Conservation (phyloP, 2,888 invertebrate species). For the Scaptomyza polygonia region DNA sequence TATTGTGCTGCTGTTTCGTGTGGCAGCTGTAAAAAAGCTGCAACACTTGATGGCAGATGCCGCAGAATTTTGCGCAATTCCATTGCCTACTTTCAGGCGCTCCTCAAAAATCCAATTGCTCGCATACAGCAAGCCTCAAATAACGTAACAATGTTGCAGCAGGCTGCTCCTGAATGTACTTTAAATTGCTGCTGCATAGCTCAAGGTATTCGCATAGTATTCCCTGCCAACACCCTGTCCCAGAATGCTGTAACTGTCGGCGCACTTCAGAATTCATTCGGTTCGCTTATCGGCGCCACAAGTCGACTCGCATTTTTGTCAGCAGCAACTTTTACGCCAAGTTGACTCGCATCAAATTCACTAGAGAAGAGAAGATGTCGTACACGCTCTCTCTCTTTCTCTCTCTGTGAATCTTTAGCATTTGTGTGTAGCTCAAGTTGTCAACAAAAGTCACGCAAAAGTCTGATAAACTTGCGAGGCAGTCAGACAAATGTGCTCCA, state of each 20-base stretch:
- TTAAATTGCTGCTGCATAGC: constrained; percentile 52
- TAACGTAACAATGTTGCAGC: constrained; percentile 49
- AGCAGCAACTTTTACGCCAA: constrained; percentile 56
- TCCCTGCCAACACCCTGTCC: constrained; percentile 27
- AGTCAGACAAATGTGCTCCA: constrained; percentile 66
- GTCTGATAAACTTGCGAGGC: constrained; percentile 76
- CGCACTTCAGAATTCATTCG: constrained; percentile 55
- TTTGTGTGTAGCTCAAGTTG: constrained; percentile 61
- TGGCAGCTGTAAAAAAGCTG: constrained; percentile 42
- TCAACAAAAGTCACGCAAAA: constrained; percentile 76
- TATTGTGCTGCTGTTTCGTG: constrained; percentile 10
- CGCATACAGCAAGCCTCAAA: constrained; percentile 3
- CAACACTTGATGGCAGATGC: constrained; percentile 47
- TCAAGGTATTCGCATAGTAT: constrained; percentile 2
- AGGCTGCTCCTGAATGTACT: constrained; percentile 13
- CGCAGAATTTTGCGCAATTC: constrained; percentile 54
- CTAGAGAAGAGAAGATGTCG: constrained; percentile 3
- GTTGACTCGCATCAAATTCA: constrained; percentile 55
- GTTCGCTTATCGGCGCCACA: constrained; percentile 65
- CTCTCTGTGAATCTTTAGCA: constrained; percentile 7
- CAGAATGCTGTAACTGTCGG: constrained; percentile 41
- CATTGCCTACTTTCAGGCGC: constrained; percentile 52
- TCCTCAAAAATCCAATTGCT: constrained; percentile 46
- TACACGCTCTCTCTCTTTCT: neutral
- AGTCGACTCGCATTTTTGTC: constrained; percentile 60